phyloP scores from a whole-genome alignment of 2,113 vertebrate genomes.

The Etheostoma spectabile region DNA sequence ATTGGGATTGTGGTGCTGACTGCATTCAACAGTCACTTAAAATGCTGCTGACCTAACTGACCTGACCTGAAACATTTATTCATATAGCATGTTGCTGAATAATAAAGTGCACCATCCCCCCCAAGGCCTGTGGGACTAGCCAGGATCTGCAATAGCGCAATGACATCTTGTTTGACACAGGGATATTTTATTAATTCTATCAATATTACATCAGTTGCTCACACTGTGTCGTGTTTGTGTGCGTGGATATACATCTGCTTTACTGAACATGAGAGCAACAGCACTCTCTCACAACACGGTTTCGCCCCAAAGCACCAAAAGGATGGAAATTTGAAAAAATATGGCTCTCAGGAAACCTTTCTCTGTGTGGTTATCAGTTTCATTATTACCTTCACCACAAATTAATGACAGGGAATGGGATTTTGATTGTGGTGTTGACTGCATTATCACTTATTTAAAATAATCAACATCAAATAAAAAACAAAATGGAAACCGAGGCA shows the following conservation, averaged over 20 bases:
- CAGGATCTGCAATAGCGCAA: conserved; percentile 41
- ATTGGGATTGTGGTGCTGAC: not conserved
- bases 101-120: conserved; percentile 37
- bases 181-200: conserved; percentile 76
- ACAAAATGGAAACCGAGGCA: not conserved
- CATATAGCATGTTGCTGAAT: conserved; percentile 51
- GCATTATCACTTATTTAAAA: not conserved
- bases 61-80: conserved; percentile 51
- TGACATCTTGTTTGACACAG: conserved; percentile 62
- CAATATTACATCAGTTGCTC: conserved; percentile 67
- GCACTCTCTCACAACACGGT: conserved; percentile 6
- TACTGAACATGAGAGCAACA: conserved; percentile 19
- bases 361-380: conserved; percentile 10
- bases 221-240: conserved; percentile 27
- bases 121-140: conserved; percentile 42
- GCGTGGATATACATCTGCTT: conserved; percentile 31
- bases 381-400: conserved; percentile 14
- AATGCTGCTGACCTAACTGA: no score
- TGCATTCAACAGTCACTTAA: not conserved
- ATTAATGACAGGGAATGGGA: not conserved
- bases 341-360: not conserved
- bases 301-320: conserved; percentile 8
- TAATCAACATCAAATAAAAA: not conserved
- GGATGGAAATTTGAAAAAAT: not conserved
- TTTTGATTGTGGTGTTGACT: not conserved